Evolutionary conservation across 1,140 invertebrate species (phyloP).

Genomic region (Drosophila trapezifrons): DNA sequence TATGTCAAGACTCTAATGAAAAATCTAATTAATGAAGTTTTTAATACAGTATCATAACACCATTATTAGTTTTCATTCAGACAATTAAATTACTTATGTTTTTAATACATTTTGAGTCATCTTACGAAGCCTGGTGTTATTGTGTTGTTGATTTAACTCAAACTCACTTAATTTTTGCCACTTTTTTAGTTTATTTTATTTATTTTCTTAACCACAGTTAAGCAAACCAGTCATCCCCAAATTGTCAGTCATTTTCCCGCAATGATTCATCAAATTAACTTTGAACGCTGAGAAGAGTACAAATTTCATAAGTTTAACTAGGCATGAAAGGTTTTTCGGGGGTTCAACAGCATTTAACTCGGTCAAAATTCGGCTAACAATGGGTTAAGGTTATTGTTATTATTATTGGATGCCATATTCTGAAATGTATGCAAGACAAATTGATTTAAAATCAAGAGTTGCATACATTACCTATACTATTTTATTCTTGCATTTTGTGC

Average conservation of each 20-base stretch:
- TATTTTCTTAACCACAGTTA: slow-evolving; percentile 21
- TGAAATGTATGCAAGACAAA: slow-evolving; percentile 20
- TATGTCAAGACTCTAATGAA: too few species aligned
- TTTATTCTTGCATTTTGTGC: slow-evolving; percentile 30
- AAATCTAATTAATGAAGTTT: too few species aligned
- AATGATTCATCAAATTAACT: slow-evolving; percentile 60
- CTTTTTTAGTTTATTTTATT: slow-evolving; percentile 45
- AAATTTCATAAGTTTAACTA: slow-evolving; percentile 67
- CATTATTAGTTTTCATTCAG: too few species aligned
- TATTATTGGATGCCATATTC: slow-evolving; percentile 15
- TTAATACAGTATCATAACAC: too few species aligned
- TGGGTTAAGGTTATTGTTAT: slow-evolving; percentile 39
- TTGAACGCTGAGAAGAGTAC: slow-evolving; percentile 61
- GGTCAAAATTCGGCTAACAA: slow-evolving; percentile 43
- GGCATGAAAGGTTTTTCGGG: slow-evolving; percentile 46
- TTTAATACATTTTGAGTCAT: background rate
- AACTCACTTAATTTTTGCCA: slow-evolving; percentile 71
- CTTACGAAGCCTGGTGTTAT: background rate
- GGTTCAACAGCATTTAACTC: slow-evolving; percentile 46
- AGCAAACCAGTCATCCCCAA: slow-evolving; percentile 35
- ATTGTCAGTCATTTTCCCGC: slow-evolving; percentile 49
- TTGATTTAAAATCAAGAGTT: slow-evolving; percentile 21
- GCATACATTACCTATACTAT: background rate
- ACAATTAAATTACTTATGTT: background rate
- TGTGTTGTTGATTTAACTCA: slow-evolving; percentile 61